A percentile compares a stretch with the other conserved stretches of the same genome.
These are phyloP conservation scores for Oscheius sp. DNA, from an alignment of 2,888 invertebrate species.

Conservation along the genomic window DNA sequence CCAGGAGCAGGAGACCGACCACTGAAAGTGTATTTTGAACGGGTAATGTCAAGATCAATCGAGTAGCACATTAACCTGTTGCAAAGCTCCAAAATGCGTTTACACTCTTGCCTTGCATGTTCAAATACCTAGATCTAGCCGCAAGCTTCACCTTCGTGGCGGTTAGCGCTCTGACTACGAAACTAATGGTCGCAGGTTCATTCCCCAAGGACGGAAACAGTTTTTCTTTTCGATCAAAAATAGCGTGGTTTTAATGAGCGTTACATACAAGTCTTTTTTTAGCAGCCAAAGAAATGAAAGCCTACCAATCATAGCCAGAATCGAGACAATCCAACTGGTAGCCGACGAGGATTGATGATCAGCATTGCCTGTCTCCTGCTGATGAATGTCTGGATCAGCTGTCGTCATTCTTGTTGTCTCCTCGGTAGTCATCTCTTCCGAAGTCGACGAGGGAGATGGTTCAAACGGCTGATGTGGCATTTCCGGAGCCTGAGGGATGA, in stretches of 20 bases:
- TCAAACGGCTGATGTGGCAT: too few species aligned
- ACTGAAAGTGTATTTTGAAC: constrained; percentile 44
- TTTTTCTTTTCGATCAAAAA: too few species aligned
- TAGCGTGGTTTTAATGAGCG: background rate
- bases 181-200: too few species aligned
- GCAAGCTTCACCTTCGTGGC: too few species aligned
- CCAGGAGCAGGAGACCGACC: constrained; percentile 56
- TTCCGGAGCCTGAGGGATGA: constrained; percentile 23
- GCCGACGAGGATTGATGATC: constrained; percentile 47
- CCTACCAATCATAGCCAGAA: constrained; percentile 57
- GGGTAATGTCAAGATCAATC: too few species aligned
- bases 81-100: too few species aligned
- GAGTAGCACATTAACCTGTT: too few species aligned
- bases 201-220: too few species aligned
- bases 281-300: background rate
- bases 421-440: background rate
- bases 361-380: constrained; percentile 37
- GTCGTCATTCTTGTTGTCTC: constrained; percentile 4
- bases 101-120: too few species aligned
- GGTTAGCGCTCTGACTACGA: too few species aligned
- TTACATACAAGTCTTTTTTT: background rate
- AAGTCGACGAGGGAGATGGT: too few species aligned
- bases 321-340: constrained; percentile 59
- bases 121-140: too few species aligned
- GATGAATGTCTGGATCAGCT: constrained; percentile 18